These are phyloP conservation scores for Nicator chloris DNA, from an alignment of 2,113 vertebrate species.

Conservation along the genomic window DNA sequence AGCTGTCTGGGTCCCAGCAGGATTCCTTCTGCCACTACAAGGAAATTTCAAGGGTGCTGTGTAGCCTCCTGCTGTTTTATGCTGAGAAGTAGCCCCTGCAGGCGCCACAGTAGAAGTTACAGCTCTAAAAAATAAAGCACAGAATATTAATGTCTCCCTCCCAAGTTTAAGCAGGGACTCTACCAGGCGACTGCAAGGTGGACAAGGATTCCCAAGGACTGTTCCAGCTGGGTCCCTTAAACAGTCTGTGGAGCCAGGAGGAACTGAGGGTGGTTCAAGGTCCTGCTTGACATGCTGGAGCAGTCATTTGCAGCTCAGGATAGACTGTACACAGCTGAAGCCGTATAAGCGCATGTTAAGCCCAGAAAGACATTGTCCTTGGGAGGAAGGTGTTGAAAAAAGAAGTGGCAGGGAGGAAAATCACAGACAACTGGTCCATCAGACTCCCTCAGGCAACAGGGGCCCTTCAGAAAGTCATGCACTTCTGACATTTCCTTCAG, in stretches of 20 bases:
- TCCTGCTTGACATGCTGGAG: neutral
- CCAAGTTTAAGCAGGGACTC: neutral
- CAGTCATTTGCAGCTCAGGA: neutral
- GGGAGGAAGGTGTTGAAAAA: neutral
- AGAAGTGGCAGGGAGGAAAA: neutral
- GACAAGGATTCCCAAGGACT: neutral
- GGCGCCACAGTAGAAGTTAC: neutral
- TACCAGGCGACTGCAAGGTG: neutral
- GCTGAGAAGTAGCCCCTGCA: neutral
- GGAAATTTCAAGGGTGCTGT: constrained; percentile 1
- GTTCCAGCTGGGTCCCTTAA: neutral
- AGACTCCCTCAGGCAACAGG: neutral
- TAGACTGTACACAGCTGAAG: neutral
- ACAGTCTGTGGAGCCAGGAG: neutral
- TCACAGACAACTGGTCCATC: neutral
- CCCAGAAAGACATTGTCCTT: neutral
- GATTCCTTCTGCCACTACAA: neutral
- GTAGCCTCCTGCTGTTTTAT: neutral
- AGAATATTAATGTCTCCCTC: neutral
- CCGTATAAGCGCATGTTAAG: neutral
- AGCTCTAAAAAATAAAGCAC: neutral
- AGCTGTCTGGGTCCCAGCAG: neutral
- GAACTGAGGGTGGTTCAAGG: neutral
- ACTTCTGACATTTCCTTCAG: neutral
- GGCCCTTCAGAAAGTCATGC: neutral